phyloP scores from a whole-genome alignment of 2,113 vertebrate species.

The Colinus virginianus region DNA sequence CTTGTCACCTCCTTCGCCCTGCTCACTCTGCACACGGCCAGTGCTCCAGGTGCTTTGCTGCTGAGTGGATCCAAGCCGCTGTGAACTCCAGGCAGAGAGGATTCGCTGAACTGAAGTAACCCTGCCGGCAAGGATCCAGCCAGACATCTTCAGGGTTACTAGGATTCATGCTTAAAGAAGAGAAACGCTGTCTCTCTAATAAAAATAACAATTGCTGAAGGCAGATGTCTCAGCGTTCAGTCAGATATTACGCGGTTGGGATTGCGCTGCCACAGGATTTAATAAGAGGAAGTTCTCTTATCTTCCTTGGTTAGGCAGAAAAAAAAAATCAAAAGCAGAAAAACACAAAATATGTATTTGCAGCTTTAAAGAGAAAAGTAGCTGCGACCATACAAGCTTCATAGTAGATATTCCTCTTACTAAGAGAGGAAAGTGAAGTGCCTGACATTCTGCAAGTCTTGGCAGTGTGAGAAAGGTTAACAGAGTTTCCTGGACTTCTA shows the following conservation, averaged over 20 bases:
- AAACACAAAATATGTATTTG: not conserved
- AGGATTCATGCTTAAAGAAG: conserved; percentile 45
- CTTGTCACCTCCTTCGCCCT: not conserved
- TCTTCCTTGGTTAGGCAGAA: not conserved
- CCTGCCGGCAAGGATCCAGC: conserved; percentile 63
- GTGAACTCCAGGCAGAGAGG: conserved; percentile 41
- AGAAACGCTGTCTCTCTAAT: conserved; percentile 52
- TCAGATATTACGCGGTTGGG: not conserved
- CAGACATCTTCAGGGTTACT: conserved; percentile 75
- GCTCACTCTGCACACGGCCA: not conserved
- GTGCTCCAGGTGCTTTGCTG: not conserved
- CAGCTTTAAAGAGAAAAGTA: not conserved
- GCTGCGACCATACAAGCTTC: not conserved
- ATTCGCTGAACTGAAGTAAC: conserved; percentile 68
- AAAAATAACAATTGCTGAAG: conserved; percentile 67
- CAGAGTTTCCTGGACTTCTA: not conserved
- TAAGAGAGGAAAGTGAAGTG: not conserved
- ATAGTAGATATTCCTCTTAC: not conserved
- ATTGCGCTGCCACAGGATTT: not conserved
- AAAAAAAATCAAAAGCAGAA: not conserved
- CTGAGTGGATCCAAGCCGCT: not conserved
- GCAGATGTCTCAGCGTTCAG: not conserved
- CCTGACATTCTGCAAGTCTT: not conserved
- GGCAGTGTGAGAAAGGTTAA: conserved; percentile 28
- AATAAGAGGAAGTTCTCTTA: conserved; percentile 55